Evolutionary conservation across 2,113 vertebrate genomes (phyloP).

Genomic region (Cairina moschata): DNA sequence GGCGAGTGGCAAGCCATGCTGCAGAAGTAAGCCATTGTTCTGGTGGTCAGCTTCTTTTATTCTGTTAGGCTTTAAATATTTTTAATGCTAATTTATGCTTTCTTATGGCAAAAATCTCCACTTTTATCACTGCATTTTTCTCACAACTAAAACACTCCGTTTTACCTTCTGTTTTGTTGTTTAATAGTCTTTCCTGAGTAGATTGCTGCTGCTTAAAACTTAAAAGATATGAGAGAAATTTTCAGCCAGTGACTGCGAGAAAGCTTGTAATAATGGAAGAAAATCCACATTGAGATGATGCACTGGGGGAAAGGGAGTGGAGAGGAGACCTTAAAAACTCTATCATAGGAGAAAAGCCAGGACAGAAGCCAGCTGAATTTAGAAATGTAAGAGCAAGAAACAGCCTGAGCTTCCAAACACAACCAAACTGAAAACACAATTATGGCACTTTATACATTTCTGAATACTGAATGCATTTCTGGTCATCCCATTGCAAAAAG

Average conservation of each 20-base stretch:
- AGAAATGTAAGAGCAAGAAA: neutral
- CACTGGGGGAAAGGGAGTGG: neutral
- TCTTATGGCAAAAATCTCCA: neutral
- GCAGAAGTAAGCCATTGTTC: conserved; percentile 88
- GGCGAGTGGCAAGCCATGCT: conserved; percentile 98
- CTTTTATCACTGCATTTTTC: neutral
- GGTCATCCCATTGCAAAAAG: neutral
- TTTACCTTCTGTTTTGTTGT: neutral
- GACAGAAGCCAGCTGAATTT: neutral
- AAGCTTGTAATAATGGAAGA: neutral
- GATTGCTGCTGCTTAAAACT: neutral
- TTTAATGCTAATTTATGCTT: neutral
- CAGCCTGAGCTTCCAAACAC: neutral
- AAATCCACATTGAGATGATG: neutral
- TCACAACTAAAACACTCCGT: neutral
- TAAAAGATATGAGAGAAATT: neutral
- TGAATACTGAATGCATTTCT: neutral
- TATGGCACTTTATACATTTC: neutral
- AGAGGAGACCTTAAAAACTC: neutral
- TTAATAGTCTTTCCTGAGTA: neutral
- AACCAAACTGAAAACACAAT: neutral
- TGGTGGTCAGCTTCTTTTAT: neutral
- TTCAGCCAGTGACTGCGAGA: neutral
- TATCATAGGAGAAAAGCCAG: neutral
- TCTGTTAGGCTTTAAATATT: neutral